phyloP scores from a whole-genome alignment of 1,140 invertebrate species.

The Sminthurides bifidus region DNA sequence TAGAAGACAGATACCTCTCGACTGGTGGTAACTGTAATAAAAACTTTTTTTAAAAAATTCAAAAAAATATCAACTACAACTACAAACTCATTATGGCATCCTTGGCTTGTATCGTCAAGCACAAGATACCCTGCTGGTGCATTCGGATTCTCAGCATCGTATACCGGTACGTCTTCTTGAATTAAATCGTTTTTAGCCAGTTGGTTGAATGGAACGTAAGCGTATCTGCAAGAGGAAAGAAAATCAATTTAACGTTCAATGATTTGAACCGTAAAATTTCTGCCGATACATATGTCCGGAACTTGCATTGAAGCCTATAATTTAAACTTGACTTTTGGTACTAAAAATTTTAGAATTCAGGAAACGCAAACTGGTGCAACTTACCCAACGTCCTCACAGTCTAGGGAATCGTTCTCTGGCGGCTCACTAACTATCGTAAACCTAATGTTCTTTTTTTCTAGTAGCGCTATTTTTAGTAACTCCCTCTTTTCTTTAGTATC shows the following conservation, averaged over 20 bases:
- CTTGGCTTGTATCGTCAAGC: constrained; percentile 1
- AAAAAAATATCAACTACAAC: neutral
- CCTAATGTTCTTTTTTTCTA: neutral
- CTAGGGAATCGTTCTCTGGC: constrained; percentile 10
- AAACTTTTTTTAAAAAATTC: too few relatives aligned
- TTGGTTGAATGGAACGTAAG: neutral
- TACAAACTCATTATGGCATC: constrained; percentile 5
- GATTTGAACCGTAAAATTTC: neutral
- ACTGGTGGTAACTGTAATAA: too few relatives aligned
- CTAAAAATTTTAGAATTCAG: neutral
- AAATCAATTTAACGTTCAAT: neutral
- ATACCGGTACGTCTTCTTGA: constrained; percentile 3
- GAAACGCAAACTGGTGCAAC: neutral
- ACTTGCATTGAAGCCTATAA: neutral
- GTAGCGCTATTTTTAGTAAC: neutral
- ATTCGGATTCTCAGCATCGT: constrained; percentile 9
- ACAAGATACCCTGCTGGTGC: neutral
- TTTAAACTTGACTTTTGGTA: neutral
- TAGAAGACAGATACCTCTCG: too few relatives aligned
- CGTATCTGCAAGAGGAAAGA: constrained; percentile 10
- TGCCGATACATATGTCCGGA: neutral
- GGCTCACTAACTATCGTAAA: constrained; percentile 15
- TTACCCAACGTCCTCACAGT: constrained; percentile 18
- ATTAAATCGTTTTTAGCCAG: constrained; percentile 3
- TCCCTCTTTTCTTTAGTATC: constrained; percentile 11